Evolutionary conservation across 1,140 invertebrate species (phyloP).

Genomic region (Platorchestia sp.): DNA sequence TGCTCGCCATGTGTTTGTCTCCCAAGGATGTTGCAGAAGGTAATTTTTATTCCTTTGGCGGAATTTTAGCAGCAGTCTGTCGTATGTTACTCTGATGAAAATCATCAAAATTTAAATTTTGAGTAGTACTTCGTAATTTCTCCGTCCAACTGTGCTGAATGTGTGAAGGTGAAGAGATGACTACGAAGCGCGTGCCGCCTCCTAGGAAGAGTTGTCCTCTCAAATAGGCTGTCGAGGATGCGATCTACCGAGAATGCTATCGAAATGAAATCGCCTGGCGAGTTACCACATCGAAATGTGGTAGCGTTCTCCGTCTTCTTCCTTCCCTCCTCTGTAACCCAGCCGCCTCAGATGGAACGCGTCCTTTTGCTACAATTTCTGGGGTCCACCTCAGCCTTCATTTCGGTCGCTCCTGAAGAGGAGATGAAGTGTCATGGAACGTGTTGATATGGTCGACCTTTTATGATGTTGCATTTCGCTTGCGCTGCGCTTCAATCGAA

Average conservation of each 20-base stretch:
- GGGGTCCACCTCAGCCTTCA: slow-evolving; percentile 20
- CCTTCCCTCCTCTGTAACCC: neutral
- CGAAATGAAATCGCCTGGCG: slow-evolving; percentile 43
- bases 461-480: slow-evolving; percentile 14
- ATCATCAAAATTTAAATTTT: neutral
- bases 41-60: neutral
- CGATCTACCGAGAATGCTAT: slow-evolving; percentile 54
- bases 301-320: slow-evolving; percentile 14
- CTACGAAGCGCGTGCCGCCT: neutral
- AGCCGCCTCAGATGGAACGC: neutral
- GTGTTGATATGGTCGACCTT: slow-evolving; percentile 39
- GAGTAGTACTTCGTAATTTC: neutral
- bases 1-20: no score
- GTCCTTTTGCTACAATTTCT: slow-evolving; percentile 3
- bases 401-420: slow-evolving; percentile 28
- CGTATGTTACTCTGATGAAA: neutral
- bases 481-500: neutral
- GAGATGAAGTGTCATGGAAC: slow-evolving; percentile 48
- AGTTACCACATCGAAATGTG: slow-evolving; percentile 54
- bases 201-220: slow-evolving; percentile 51
- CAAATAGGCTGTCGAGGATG: slow-evolving; percentile 45
- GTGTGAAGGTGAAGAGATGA: neutral
- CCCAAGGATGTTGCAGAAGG: no score
- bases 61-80: neutral
- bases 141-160: neutral